Evolutionary conservation across 2,113 vertebrate species (phyloP), one percentile per base, ranked within the genome.

Genomic region (Myotis davidii): DNA sequence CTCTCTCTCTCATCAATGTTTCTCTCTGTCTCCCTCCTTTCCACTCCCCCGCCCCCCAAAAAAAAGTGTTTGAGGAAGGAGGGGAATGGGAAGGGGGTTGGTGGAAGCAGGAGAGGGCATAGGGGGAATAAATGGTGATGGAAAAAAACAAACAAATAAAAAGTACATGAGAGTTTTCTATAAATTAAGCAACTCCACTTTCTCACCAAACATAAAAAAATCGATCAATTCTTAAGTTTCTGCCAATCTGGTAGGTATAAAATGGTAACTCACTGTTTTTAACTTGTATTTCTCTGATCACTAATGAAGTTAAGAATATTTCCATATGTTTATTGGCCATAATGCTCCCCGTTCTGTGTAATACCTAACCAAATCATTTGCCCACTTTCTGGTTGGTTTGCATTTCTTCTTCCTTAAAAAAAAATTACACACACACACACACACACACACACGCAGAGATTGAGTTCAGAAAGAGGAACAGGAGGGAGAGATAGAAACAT

Each of bases 231-330:
- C 52, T 79, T 78, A 70, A 64, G 42, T 20, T 83, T 61, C 72
- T 65, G 72, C 23, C 18, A 64, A 25, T 45, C 18, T 72, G 27
- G 5, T 37, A 77, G 20, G 17, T 61, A 3, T 23, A 34, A 77
- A 88, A 84, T 45, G 5, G 20, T 69, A 77, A 65, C n/a, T 64
- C 70, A 12, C 29, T 85, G 72, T 23, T 70, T 88, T 90, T 72
- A 94, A 20, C 39, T 50, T 88, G n/a, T 70, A 32, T 72, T 84
- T 84, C 64, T 85, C 9, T 84, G 42, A 78, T 85, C 73, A 90
- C 32, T 52, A 81, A 74, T 65, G 54, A 74, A 25, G 37, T n/a
- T 85, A 74, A 70, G 29, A 64, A 64, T 61, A 9, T 85, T 74
- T 67, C 32, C 45, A 27, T 42, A 42, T 34, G 16, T n/a, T 74